Base-by-base conservation (phyloP, 53 echinoderm and acorn worm species). In the Paelopatides confundens region DNA sequence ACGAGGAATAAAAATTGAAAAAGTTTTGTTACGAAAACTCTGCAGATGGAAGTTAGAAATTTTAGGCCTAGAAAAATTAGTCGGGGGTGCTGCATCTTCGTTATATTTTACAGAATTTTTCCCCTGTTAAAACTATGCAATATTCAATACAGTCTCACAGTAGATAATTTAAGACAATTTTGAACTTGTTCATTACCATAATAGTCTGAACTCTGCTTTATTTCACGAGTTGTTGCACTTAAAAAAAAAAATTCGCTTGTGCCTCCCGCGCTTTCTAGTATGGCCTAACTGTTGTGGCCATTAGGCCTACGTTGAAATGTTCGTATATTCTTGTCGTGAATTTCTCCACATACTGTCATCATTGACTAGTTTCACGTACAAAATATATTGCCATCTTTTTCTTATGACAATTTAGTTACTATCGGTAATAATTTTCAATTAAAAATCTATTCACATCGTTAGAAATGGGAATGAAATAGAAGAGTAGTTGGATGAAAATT, bases 401-500 rank as follows among this genome's bases (percentile, higher is more conserved):
- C 71, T 88, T 62, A 28, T 82, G 11, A 52, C 35, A 74, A 77
- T 92, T 86, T 92, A 92, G 92, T 92, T 94, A 65, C 68, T 76
- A 86, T 88, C 79, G 23, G 92, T 82, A 33, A 51, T 62, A 92
- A 89, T 81, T 82, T 86, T 71, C 33, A 34, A 62, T 58, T 82
- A 63, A 28, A 78, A 66, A 84, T 65, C 77, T 62, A 31, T 88
- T 43, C 39, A 87, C 15, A 87, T 62, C 31, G 78, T 63, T 77
- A 54, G 58, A 84, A 66, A 69, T 54, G 39, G 23, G 26, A 84
- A 86, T 92, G 91, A 95, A 67, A 94, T 87, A 82, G 95, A 95
- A 84, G 92, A 87, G 93, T 99, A 95, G 95, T 94, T 99, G 94
- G 91, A 94, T 90, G 93, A 85, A 94, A 92, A 95, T 77, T 81